These are phyloP conservation scores for Fregata magnificens DNA, from an alignment of 2,113 vertebrate species.

Conservation along the genomic window DNA sequence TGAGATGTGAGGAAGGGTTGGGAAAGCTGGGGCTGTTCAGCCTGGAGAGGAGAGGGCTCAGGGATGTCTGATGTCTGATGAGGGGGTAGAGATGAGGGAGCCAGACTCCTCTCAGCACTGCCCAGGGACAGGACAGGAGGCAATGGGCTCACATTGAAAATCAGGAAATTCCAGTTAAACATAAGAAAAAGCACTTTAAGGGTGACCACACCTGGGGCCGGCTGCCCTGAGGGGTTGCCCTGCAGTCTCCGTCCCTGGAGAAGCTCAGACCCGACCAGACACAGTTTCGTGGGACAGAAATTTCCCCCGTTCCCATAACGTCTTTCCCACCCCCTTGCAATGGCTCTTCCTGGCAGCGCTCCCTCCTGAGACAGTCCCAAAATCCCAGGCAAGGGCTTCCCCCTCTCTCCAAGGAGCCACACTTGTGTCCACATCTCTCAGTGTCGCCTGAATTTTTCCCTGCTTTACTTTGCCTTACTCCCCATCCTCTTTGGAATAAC, in stretches of 20 bases:
- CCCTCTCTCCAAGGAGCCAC: neutral
- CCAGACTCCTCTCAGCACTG: fast-evolving
- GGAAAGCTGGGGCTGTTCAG: neutral
- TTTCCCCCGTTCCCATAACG: fast-evolving
- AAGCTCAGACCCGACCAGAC: neutral
- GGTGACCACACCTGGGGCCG: fast-evolving
- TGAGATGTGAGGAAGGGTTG: neutral
- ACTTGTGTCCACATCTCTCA: fast-evolving
- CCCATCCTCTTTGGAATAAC: too few species aligned
- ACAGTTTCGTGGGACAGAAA: fast-evolving
- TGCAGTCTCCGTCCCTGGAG: neutral
- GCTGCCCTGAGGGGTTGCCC: neutral
- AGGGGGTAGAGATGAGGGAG: neutral
- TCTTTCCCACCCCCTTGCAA: neutral
- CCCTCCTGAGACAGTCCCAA: fast-evolving
- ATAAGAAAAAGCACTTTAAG: fast-evolving
- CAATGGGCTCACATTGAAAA: fast-evolving
- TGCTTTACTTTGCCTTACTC: neutral
- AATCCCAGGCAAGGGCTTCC: neutral
- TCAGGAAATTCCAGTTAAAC: neutral
- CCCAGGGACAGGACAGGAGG: neutral
- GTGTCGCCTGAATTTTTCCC: fast-evolving
- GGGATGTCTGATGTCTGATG: neutral
- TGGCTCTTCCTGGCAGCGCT: neutral
- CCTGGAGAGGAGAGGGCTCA: neutral